phyloP scores from a whole-genome alignment of 2,888 invertebrate species.

The Nymphalis urticae region DNA sequence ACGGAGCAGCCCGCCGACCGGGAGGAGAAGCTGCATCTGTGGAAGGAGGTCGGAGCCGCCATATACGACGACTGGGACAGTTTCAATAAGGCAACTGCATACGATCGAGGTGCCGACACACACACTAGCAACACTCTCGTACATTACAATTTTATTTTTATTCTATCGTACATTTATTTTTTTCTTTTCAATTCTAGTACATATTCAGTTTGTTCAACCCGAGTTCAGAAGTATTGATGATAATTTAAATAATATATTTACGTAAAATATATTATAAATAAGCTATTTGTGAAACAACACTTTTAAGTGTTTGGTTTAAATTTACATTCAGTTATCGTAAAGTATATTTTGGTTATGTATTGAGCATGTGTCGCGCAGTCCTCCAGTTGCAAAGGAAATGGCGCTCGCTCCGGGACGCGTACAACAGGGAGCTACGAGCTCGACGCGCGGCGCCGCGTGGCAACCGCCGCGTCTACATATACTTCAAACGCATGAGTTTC shows the following conservation, averaged over 20 bases:
- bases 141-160: too few relatives aligned
- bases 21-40: conserved; percentile 65
- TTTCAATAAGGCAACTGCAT: conserved; percentile 66
- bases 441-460: conserved; percentile 54
- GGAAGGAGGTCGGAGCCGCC: conserved; percentile 72
- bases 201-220: too few relatives aligned
- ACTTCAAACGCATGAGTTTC: conserved; percentile 71
- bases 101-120: conserved; percentile 63
- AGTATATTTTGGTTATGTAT: not conserved
- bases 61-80: conserved; percentile 64
- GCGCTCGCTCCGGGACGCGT: conserved; percentile 73
- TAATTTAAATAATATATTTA: too few relatives aligned
- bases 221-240: too few relatives aligned
- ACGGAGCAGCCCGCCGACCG: conserved; percentile 74
- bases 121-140: not conserved
- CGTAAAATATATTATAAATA: too few relatives aligned
- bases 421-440: conserved; percentile 67
- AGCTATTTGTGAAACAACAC: too few relatives aligned
- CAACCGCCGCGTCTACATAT: conserved; percentile 64
- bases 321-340: not conserved
- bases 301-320: not conserved
- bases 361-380: conserved; percentile 48
- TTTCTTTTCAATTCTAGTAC: too few relatives aligned
- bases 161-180: too few relatives aligned
- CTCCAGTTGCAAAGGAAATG: conserved; percentile 72